These are phyloP conservation scores for Chironomus tepperi DNA, from an alignment of 1,140 invertebrate species.

Conservation along the genomic window DNA sequence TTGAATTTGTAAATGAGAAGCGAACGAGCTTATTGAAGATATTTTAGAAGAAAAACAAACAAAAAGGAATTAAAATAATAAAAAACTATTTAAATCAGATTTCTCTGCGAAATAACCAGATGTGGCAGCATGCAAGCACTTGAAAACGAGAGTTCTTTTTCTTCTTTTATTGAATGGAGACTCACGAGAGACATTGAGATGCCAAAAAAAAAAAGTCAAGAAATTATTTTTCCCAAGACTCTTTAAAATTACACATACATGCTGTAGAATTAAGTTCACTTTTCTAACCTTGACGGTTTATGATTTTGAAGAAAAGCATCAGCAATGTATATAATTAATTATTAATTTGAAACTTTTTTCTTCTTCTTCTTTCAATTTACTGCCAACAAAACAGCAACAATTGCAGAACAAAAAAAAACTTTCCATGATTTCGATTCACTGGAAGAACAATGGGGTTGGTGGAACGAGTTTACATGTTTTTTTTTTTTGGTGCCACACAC, in stretches of 20 bases:
- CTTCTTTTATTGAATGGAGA: not conserved
- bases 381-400: no score
- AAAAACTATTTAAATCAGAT: not conserved
- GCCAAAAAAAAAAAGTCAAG: not conserved
- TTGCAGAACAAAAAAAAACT: not conserved
- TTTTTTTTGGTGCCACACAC: not conserved
- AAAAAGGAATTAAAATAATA: not conserved
- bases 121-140: not conserved
- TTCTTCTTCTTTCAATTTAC: not conserved
- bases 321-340: not conserved
- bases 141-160: not conserved
- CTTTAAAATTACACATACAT: not conserved
- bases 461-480: not conserved
- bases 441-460: not conserved
- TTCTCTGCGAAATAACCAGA: not conserved
- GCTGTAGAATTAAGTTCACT: not conserved
- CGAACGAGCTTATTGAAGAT: not conserved
- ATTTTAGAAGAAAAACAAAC: not conserved
- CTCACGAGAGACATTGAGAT: not conserved
- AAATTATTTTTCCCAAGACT: not conserved
- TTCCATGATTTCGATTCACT: conserved; percentile 7
- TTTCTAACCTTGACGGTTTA: conserved; percentile 6
- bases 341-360: not conserved
- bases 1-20: not conserved
- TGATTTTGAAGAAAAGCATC: not conserved